Conservation (phyloP, 2,113 vertebrate species). For the Siniperca knerii region DNA sequence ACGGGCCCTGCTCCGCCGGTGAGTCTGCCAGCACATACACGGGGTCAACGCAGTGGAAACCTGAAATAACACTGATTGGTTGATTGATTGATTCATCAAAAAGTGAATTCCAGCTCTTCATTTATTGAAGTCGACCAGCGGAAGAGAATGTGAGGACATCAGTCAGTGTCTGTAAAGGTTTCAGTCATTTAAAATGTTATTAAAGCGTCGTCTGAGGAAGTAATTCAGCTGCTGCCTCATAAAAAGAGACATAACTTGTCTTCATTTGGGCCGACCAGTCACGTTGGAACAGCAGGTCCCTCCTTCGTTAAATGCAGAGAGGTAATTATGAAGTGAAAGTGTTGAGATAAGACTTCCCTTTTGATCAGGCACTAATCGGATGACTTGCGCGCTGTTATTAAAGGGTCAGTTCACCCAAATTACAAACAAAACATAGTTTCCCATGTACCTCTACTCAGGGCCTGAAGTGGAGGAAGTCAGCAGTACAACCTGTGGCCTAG, state of each 20-base stretch:
- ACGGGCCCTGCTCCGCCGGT: conserved; percentile 93
- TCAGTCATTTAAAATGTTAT: background rate
- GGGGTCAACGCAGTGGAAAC: background rate
- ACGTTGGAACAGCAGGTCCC: background rate
- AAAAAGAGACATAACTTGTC: background rate
- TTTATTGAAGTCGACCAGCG: background rate
- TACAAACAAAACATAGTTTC: background rate
- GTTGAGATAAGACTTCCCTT: background rate
- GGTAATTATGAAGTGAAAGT: background rate
- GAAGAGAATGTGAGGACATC: conserved; percentile 1
- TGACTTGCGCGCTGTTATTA: too few species aligned
- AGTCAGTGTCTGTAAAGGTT: background rate
- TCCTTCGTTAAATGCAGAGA: background rate
- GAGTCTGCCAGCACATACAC: conserved; percentile 64
- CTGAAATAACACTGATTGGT: background rate
- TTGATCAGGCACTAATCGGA: background rate
- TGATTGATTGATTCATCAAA: background rate
- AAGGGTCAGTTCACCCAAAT: background rate
- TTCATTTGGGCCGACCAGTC: background rate
- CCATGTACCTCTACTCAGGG: too few species aligned
- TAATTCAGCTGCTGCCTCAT: conserved; percentile 7
- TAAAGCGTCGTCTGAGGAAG: background rate
- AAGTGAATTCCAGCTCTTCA: background rate
- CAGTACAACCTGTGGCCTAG: too few species aligned
- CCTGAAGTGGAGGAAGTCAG: too few species aligned